These are phyloP conservation scores for Chrysopa pallens DNA, from an alignment of 1,140 invertebrate species.

Conservation along the genomic window DNA sequence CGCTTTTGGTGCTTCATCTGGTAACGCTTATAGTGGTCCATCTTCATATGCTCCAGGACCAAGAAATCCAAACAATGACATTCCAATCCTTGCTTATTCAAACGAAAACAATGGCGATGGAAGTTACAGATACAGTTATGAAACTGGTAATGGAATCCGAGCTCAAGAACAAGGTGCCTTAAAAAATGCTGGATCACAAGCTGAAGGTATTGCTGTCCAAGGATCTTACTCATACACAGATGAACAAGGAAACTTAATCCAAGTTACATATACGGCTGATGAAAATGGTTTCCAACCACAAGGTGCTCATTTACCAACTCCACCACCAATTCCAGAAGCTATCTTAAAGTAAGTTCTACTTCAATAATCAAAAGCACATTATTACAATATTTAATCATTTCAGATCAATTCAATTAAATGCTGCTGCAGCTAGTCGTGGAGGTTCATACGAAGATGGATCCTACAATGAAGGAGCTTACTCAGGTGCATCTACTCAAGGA, in stretches of 20 bases:
- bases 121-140: conserved; percentile 26
- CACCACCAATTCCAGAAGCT: conserved; percentile 45
- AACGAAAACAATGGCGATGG: conserved; percentile 20
- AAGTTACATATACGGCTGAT: conserved; percentile 36
- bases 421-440: no score
- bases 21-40: no score
- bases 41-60: no score
- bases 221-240: conserved; percentile 38
- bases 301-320: conserved; percentile 42
- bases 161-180: conserved; percentile 30
- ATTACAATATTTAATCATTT: no score
- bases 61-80: conserved; percentile 5
- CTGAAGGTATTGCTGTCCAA: conserved; percentile 4
- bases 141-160: conserved; percentile 33
- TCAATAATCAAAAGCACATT: no score
- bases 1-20: no score
- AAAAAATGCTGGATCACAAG: conserved; percentile 23
- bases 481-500: no score
- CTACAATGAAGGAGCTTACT: no score
- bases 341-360: conserved; percentile 23
- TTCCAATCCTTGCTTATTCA: conserved; percentile 11
- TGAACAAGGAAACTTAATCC: conserved; percentile 33
- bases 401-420: no score
- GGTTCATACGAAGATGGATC: no score
- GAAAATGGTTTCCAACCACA: conserved; percentile 38